phyloP scores from a whole-genome alignment of 1,140 invertebrate genomes.

The Bombyx mandarina region DNA sequence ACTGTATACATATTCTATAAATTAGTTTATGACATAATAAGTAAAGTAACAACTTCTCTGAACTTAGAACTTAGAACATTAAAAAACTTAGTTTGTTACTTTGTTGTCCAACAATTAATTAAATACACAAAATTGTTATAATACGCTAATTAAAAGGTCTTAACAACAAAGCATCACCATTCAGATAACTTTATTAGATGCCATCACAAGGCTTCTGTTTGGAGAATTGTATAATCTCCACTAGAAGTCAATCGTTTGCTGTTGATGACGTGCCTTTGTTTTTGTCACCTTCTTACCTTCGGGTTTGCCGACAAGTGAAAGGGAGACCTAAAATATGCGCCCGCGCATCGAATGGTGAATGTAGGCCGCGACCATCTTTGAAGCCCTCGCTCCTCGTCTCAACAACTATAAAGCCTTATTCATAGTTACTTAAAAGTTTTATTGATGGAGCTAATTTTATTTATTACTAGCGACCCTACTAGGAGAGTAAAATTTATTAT shows the following conservation, averaged over 20 bases:
- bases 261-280: constrained; percentile 23
- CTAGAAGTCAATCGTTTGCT: constrained; percentile 21
- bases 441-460: neutral
- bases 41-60: too few relatives aligned
- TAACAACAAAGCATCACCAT: too few relatives aligned
- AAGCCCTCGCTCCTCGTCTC: constrained; percentile 55
- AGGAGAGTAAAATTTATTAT: too few relatives aligned
- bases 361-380: constrained; percentile 65
- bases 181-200: neutral
- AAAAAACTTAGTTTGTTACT: too few relatives aligned
- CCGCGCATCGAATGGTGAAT: constrained; percentile 59
- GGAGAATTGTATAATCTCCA: constrained; percentile 22
- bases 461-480: too few relatives aligned
- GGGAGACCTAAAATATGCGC: constrained; percentile 40
- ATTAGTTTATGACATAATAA: too few relatives aligned
- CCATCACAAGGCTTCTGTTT: constrained; percentile 20
- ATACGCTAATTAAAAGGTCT: too few relatives aligned
- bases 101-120: too few relatives aligned
- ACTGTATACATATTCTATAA: too few relatives aligned
- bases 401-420: constrained; percentile 40
- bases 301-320: constrained; percentile 20
- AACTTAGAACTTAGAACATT: too few relatives aligned
- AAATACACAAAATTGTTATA: too few relatives aligned
- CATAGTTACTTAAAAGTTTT: constrained; percentile 13
- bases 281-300: constrained; percentile 23